Percentiles rank a stretch among this genome's conserved stretches.
Evolutionary conservation across 2,113 vertebrate species (phyloP).

Genomic region (Suncus etruscus): DNA sequence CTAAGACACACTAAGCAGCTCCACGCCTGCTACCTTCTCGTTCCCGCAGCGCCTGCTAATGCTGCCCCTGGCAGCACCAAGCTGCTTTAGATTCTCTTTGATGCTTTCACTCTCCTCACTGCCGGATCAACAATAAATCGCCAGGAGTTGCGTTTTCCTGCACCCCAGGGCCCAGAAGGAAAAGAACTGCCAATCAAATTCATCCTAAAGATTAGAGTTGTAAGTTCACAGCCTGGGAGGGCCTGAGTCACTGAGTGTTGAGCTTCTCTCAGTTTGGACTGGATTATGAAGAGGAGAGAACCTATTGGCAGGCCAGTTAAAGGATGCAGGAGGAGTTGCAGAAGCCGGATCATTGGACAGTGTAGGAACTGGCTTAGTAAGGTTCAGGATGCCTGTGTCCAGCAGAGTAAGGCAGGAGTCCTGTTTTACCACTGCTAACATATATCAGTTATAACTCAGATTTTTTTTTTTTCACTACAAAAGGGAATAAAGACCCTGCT

Average conservation of each 20-base stretch:
- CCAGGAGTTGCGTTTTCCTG: slow-evolving; percentile 14
- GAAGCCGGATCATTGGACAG: not conserved
- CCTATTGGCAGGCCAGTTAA: not conserved
- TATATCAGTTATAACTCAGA: too few relatives aligned
- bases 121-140: not conserved
- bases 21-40: not conserved
- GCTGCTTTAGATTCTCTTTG: not conserved
- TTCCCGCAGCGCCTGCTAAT: not conserved
- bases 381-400: not conserved
- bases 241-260: not conserved
- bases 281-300: not conserved
- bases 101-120: not conserved
- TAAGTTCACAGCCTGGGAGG: not conserved
- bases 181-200: slow-evolving; percentile 2
- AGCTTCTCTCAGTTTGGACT: not conserved
- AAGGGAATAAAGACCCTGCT: too few relatives aligned
- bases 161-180: not conserved
- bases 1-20: not conserved
- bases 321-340: not conserved
- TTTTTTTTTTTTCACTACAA: too few relatives aligned
- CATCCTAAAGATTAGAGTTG: slow-evolving; percentile 9
- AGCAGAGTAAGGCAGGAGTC: not conserved
- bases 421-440: not conserved
- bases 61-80: not conserved
- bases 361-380: rapidly evolving